phyloP scores from a whole-genome alignment of 1,140 invertebrate genomes.

The Andricus grossulariae region DNA sequence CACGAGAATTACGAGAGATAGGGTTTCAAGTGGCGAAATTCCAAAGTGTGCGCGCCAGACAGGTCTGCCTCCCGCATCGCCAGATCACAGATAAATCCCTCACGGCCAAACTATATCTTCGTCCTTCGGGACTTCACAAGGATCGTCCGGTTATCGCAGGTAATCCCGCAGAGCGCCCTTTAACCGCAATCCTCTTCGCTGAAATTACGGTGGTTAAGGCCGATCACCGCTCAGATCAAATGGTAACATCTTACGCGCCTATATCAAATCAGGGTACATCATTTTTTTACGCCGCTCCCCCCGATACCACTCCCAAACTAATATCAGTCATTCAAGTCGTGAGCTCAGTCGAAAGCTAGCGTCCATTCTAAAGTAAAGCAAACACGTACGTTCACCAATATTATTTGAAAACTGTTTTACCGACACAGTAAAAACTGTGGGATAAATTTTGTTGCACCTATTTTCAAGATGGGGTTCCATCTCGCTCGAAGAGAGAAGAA shows the following conservation, averaged over 20 bases:
- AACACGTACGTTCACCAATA: no score
- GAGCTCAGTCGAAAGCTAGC: no score
- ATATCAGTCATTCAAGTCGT: slow-evolving; percentile 5
- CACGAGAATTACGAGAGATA: slow-evolving; percentile 4
- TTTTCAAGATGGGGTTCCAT: no score
- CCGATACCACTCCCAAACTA: not conserved
- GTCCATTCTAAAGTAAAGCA: no score
- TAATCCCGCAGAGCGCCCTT: slow-evolving; percentile 21
- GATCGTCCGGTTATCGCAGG: slow-evolving; percentile 28
- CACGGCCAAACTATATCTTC: slow-evolving; percentile 34
- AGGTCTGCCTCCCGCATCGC: slow-evolving; percentile 42
- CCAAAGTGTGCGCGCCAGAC: slow-evolving; percentile 38
- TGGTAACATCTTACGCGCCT: slow-evolving; percentile 23
- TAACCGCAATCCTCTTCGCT: slow-evolving; percentile 20
- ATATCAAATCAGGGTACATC: slow-evolving; percentile 13
- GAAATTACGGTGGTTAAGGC: slow-evolving; percentile 26
- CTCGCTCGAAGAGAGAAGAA: no score
- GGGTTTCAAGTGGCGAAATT: slow-evolving; percentile 38
- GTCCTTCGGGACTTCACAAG: slow-evolving; percentile 27
- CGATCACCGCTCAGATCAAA: slow-evolving; percentile 23
- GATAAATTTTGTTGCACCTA: no score
- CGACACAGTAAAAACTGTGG: no score
- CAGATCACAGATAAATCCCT: slow-evolving; percentile 38
- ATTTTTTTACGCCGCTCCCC: slow-evolving; percentile 16
- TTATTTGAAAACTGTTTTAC: no score